Conservation (phyloP, 2,888 invertebrate genomes). For the Diarsia brunnea region DNA sequence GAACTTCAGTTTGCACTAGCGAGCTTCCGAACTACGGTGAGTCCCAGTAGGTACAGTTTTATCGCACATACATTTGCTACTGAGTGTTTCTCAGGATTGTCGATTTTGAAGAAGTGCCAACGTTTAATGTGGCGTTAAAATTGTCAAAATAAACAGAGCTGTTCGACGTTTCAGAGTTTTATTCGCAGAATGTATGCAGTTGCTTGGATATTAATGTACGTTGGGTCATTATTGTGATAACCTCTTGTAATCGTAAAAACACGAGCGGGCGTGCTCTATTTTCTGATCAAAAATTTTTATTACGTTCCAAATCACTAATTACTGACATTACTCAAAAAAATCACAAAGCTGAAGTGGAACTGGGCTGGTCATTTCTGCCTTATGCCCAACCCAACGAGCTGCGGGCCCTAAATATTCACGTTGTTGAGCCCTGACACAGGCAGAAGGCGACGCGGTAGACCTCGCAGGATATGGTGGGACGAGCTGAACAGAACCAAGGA, state of each 20-base stretch:
- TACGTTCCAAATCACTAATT: no score
- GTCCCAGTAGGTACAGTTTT: not conserved
- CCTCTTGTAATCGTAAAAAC: not conserved
- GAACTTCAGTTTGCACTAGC: no score
- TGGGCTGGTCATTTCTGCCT: no score
- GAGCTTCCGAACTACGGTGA: no score
- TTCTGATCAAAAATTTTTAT: not conserved
- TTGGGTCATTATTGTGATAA: not conserved
- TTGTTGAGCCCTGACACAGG: no score
- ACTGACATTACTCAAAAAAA: no score
- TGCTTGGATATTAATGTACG: not conserved
- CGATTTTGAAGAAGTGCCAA: constrained; percentile 35
- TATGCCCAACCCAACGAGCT: no score
- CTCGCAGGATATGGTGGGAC: no score
- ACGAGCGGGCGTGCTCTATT: not conserved
- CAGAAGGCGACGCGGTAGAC: no score
- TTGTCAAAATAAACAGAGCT: constrained; percentile 30
- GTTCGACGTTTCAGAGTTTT: constrained; percentile 9
- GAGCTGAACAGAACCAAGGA: no score
- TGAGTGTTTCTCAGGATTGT: constrained; percentile 9
- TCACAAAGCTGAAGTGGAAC: no score
- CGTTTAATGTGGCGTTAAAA: constrained; percentile 21
- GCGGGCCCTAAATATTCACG: no score
- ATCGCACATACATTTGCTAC: not conserved
- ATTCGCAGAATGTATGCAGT: not conserved